A percentile compares a stretch with the other conserved stretches of the same genome.
Conservation (phyloP, 1,140 invertebrate species). For the Odontomachus brunneus region DNA sequence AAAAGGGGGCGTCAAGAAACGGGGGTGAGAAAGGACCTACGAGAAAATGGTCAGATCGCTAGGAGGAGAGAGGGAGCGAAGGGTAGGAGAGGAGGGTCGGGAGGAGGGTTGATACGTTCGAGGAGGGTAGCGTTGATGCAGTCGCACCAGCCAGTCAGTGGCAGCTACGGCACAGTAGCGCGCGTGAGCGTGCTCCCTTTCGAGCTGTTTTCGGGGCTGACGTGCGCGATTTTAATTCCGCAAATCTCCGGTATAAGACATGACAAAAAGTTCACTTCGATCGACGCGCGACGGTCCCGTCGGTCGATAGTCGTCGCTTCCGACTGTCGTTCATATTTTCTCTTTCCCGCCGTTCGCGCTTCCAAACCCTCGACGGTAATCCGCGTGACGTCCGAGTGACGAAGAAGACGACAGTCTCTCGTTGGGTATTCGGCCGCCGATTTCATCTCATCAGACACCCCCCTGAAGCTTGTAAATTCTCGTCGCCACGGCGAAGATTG, state of each 20-base stretch:
- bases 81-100: constrained; percentile 52
- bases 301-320: neutral
- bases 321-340: neutral
- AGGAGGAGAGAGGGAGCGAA: neutral
- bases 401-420: neutral
- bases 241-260: neutral
- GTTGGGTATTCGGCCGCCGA: neutral
- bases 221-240: constrained; percentile 2
- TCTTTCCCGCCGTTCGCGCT: constrained; percentile 6
- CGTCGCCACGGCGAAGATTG: neutral
- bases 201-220: constrained; percentile 26
- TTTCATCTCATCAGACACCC: neutral
- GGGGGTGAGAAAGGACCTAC: constrained; percentile 23
- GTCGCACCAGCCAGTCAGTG: constrained; percentile 77
- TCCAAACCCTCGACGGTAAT: neutral
- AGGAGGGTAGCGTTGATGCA: constrained; percentile 78
- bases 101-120: constrained; percentile 71
- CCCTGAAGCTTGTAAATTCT: neutral
- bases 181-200: constrained; percentile 66
- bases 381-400: constrained; percentile 21
- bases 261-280: constrained; percentile 44
- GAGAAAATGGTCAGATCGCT: constrained; percentile 46
- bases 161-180: constrained; percentile 76
- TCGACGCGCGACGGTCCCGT: neutral
- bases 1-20: constrained; percentile 8